Evolutionary conservation across 2,888 invertebrate genomes (phyloP).

Genomic region (Chrysomela aeneicollis): DNA sequence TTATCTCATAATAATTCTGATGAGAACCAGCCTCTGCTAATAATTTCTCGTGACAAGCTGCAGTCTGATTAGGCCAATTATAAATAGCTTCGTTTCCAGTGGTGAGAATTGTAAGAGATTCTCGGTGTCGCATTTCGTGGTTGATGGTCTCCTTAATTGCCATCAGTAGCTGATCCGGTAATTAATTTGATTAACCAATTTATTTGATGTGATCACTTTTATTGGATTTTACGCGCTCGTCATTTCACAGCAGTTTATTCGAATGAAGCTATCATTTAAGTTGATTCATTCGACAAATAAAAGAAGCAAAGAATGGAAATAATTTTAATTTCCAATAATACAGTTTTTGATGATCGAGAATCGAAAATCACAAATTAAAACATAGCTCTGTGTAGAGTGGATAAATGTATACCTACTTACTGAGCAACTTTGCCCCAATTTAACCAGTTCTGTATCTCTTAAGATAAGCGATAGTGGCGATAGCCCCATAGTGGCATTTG

Average conservation of each 20-base stretch:
- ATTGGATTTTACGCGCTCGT: background rate
- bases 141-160: background rate
- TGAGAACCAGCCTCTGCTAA: too few relatives aligned
- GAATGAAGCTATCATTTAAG: background rate
- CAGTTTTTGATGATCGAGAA: too few relatives aligned
- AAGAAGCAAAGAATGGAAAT: background rate
- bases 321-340: too few relatives aligned
- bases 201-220: background rate
- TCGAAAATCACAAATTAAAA: too few relatives aligned
- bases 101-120: background rate
- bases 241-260: background rate
- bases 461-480: too few relatives aligned
- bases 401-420: too few relatives aligned
- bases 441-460: too few relatives aligned
- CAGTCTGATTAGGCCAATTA: background rate
- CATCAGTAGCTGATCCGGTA: background rate
- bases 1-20: too few relatives aligned
- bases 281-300: background rate
- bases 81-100: slow-evolving; percentile 4
- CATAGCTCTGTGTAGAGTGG: too few relatives aligned
- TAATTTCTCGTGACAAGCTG: background rate
- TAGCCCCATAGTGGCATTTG: too few relatives aligned
- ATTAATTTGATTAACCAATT: background rate
- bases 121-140: background rate
- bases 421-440: too few relatives aligned